phyloP scores from a whole-genome alignment of 2,888 invertebrate genomes.

The Metellina segmentata region DNA sequence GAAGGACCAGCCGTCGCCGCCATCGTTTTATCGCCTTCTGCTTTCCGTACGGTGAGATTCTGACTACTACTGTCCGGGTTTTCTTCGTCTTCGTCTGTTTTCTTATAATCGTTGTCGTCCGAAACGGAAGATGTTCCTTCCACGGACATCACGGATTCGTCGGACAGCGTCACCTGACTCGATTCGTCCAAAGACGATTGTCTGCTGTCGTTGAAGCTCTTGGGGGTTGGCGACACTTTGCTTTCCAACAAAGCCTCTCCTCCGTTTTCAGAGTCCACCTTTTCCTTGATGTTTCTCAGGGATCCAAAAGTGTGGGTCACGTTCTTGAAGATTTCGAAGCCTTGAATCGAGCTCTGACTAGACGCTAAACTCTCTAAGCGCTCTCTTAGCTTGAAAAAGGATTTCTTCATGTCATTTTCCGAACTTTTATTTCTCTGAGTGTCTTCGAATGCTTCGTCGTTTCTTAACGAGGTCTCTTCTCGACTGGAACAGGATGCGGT shows the following conservation, averaged over 20 bases:
- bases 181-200: constrained; percentile 72
- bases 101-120: constrained; percentile 58
- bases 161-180: constrained; percentile 61
- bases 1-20: background rate
- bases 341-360: constrained; percentile 50
- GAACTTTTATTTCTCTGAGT: background rate
- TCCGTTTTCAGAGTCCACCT: constrained; percentile 39
- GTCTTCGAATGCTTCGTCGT: constrained; percentile 10
- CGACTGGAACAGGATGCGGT: background rate
- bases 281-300: constrained; percentile 59
- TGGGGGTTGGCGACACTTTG: constrained; percentile 58
- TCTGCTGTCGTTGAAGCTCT: constrained; percentile 63
- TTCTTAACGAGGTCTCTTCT: background rate
- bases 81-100: constrained; percentile 68
- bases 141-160: constrained; percentile 68
- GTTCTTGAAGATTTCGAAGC: constrained; percentile 63
- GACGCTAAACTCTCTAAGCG: constrained; percentile 66
- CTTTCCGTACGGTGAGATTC: constrained; percentile 40
- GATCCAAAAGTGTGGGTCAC: constrained; percentile 56
- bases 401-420: constrained; percentile 54
- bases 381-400: constrained; percentile 60
- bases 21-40: constrained; percentile 4
- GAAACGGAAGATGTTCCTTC: constrained; percentile 64
- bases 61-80: constrained; percentile 47
- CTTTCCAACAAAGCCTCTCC: constrained; percentile 24